phyloP scores from a whole-genome alignment of 92 coral and sea anemone species.

The Porites rus region DNA sequence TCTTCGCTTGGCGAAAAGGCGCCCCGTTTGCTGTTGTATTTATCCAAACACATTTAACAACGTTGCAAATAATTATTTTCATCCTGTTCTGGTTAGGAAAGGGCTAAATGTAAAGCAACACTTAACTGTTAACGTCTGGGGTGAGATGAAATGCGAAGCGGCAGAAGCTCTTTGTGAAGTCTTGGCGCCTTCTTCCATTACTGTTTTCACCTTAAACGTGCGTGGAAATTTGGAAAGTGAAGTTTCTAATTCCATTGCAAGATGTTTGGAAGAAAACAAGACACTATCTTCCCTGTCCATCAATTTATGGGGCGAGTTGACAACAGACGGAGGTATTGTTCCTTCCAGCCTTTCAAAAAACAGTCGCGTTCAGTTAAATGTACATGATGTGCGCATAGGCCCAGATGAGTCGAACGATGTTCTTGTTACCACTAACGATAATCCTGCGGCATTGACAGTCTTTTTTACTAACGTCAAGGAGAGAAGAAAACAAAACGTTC shows the following conservation, averaged over 20 bases:
- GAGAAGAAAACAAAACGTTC: background rate
- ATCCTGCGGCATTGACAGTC: background rate
- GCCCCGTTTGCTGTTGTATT: background rate
- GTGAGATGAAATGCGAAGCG: background rate
- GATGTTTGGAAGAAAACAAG: background rate
- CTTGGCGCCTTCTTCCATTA: background rate
- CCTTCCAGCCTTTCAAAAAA: background rate
- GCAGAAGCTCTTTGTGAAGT: background rate
- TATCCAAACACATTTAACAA: slow-evolving; percentile 7
- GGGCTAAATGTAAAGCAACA: background rate
- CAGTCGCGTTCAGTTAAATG: background rate
- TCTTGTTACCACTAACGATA: background rate
- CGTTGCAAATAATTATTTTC: background rate
- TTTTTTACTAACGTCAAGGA: background rate
- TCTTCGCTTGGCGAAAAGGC: background rate
- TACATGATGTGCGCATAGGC: background rate
- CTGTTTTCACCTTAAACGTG: background rate
- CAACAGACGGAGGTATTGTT: background rate
- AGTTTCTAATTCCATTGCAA: no score
- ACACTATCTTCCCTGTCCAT: background rate
- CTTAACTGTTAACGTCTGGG: slow-evolving; percentile 5
- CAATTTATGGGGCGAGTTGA: slow-evolving; percentile 9
- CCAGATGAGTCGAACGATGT: background rate
- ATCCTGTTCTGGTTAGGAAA: background rate
- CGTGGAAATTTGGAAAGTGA: background rate